A percentile compares a stretch with the other conserved stretches of the same genome.
Evolutionary conservation across 2,113 vertebrate genomes (phyloP).

Genomic region (Sebastes fasciatus): DNA sequence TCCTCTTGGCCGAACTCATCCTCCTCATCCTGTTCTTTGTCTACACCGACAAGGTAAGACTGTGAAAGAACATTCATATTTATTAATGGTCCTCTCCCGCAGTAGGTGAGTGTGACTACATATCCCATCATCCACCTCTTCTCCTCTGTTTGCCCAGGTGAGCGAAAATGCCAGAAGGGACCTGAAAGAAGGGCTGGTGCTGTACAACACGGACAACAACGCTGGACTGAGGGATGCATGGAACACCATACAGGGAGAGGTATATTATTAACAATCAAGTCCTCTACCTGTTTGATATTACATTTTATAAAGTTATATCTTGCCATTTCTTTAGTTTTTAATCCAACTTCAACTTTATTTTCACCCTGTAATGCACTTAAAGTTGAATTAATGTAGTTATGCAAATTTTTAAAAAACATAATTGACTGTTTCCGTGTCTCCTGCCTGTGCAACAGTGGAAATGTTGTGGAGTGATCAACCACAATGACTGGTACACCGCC

Average conservation of each 20-base stretch:
- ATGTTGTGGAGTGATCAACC: conserved; percentile 93
- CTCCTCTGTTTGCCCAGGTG: conserved; percentile 82
- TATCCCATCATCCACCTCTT: conserved; percentile 8
- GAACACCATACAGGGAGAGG: conserved; percentile 97
- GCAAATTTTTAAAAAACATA: too few relatives aligned
- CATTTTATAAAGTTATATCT: too few relatives aligned
- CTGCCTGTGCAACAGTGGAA: conserved; percentile 85
- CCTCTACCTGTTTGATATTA: too few relatives aligned
- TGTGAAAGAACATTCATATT: not conserved
- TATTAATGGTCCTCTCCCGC: too few relatives aligned
- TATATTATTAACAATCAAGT: conserved; percentile 51
- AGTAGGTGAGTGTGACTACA: not conserved
- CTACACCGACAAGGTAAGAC: conserved; percentile 94
- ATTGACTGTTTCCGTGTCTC: not conserved
- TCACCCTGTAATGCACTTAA: not conserved
- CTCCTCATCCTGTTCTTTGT: conserved; percentile 97
- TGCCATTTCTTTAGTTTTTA: too few relatives aligned
- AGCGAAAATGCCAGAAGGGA: conserved; percentile 93
- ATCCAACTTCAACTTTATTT: too few relatives aligned
- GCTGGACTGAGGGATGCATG: conserved; percentile 94
- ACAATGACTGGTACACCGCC: conserved; percentile 91
- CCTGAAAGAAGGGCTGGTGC: conserved; percentile 92
- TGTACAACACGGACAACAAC: conserved; percentile 95
- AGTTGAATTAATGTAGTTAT: not conserved
- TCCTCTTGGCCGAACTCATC: conserved; percentile 95